Evolutionary conservation across 2,888 invertebrate genomes (phyloP), one percentile per base, ranked within the genome.

Genomic region (Tricholauxania praeusta): DNA sequence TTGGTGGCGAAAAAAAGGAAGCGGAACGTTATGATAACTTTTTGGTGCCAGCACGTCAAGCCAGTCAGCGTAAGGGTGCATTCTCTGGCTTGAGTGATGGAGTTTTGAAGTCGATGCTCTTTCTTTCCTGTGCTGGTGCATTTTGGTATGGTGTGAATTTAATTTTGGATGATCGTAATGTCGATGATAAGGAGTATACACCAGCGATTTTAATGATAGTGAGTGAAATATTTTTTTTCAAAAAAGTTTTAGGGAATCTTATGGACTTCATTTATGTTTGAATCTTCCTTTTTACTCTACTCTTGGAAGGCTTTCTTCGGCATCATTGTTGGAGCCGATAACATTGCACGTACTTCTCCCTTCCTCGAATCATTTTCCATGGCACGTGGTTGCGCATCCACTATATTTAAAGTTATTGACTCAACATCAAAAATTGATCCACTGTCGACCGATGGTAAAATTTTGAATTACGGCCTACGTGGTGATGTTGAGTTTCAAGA

Each of bases 91-190:
- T 93, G 1, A 93, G 93, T 55, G 91, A 92, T 76, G 93, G 91
- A 0, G 84, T 93, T 0, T 90, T 93, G 89, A 93, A 93, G 91
- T 88, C 93, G 60, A 90, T 94, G 77, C 90, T 94, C 15, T 95
- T 93, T 82, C 88, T 91, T 15, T 92, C 93, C n/a, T 94, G 94
- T 82, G 90, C 93, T 0, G 87, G 94, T 0, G 91, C 93, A 0
- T 94, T 95, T 84, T 95, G 94, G 93, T 95, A 94, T 83, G 95
- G 95, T 0, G 92, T 93, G 0, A 90, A 90, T 72, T 89, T 95
- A 15, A 93, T 94, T 75, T 81, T 94, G 52, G 90, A 91, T 0
- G 91, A 92, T 84, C 89, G 92, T 17, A 86, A 89, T 2, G 89
- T 90, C 53, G 88, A 86, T 0, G 83, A 87, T 6, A 92, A 92